Base-by-base conservation (phyloP, 2,797 vertebrate genomes). In the Helostoma temminkii region DNA sequence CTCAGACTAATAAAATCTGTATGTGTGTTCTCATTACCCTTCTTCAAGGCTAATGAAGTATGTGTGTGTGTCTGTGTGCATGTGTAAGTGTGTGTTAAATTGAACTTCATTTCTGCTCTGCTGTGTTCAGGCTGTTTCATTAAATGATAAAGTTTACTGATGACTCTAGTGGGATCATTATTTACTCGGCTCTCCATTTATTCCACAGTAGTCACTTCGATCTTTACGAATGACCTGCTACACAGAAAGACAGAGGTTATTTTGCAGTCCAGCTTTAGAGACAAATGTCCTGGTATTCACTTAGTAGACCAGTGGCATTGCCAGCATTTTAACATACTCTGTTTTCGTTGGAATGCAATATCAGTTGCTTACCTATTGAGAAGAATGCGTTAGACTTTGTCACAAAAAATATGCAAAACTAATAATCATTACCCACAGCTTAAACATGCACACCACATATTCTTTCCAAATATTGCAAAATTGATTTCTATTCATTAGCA, bases 71-170 rank as follows among this genome's bases (percentile, higher is more conserved):
- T 37, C 4, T 64, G 60, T 69, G 88, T 72, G 50, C 77, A 82
- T 75, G 78, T 77, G 73, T 71, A 81, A 66, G 77, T 74, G 74
- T 78, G 76, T 81, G 85, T 83, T 87, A 87, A 88, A 91, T 91
- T 90, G 90, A 84, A 88, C 78, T 70, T 70, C 85, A 74, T 85
- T 89, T 89, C 80, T 87, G 88, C 88, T 88, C 83, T 53, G 71
- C 78, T 83, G 87, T 88, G 89, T 88, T 88, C 80, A 37, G 88
- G 78, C 85, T 54, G 66, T 92, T 91, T 91, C 89, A 92, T 91
- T 92, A 92, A 92, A 91, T 91, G 91, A 92, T 90, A 91, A 91
- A 92, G 88, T 92, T 91, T 91, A 91, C 86, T 87, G 88, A 91
- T 91, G 91, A 88, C 84, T 90, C 86, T 85, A 59, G 78, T 26